These are phyloP conservation scores for Agrypnia vestita DNA, from an alignment of 1,140 invertebrate genomes.

Conservation along the genomic window DNA sequence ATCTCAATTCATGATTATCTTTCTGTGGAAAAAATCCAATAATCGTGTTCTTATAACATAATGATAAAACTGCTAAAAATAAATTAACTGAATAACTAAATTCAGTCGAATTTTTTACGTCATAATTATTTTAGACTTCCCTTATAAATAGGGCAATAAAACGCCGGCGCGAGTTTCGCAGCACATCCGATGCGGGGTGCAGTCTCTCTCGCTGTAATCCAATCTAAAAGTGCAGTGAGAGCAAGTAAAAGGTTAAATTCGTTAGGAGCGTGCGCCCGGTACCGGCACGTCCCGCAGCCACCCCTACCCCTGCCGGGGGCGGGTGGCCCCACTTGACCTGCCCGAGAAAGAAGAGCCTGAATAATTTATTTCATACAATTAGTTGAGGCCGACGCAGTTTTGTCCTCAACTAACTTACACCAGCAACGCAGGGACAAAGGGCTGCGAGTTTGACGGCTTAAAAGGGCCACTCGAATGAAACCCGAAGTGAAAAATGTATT, in stretches of 20 bases:
- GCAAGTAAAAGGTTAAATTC: constrained; percentile 60
- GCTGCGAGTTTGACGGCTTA: not conserved
- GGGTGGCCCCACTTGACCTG: constrained; percentile 48
- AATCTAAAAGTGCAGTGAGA: constrained; percentile 59
- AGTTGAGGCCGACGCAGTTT: constrained; percentile 50
- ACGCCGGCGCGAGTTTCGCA: not conserved
- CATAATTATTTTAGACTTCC: constrained; percentile 12
- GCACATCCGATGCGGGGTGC: constrained; percentile 15
- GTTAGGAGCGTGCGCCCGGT: constrained; percentile 53
- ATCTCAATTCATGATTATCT: no score
- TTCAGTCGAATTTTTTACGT: not conserved
- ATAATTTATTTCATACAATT: constrained; percentile 61
- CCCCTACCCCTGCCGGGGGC: constrained; percentile 13
- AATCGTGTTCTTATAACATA: no score
- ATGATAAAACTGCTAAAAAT: no score
- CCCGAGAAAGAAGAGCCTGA: constrained; percentile 49
- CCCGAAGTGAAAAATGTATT: no score
- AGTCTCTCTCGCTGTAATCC: constrained; percentile 52
- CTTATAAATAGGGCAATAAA: constrained; percentile 7
- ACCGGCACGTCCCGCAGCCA: constrained; percentile 13
- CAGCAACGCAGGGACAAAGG: constrained; percentile 33
- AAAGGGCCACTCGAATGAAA: constrained; percentile 18
- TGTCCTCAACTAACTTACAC: constrained; percentile 19
- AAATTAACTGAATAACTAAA: no score
- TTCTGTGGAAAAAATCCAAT: no score